phyloP scores from a whole-genome alignment of 1,140 invertebrate species.

The Diabrotica virgifera region DNA sequence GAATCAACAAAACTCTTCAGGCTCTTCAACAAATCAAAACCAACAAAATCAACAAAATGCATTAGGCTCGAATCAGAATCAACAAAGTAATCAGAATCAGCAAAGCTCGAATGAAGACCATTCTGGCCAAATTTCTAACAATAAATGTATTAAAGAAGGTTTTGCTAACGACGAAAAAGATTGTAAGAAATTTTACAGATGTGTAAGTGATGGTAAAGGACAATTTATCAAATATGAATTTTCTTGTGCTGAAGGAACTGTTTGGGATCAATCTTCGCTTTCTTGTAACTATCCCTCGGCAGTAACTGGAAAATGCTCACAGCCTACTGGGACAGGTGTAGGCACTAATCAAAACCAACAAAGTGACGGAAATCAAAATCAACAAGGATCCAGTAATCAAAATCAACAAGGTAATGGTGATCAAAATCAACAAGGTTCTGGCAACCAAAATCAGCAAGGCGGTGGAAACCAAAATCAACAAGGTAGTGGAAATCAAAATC shows the following conservation, averaged over 20 bases:
- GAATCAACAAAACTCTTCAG: slow-evolving; percentile 17
- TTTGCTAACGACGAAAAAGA: slow-evolving; percentile 52
- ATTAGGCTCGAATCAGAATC: slow-evolving; percentile 25
- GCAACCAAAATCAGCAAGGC: slow-evolving; percentile 13
- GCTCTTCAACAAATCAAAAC: slow-evolving; percentile 10
- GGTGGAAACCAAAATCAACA: slow-evolving; percentile 17
- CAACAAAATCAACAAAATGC: slow-evolving; percentile 8
- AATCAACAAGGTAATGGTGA: slow-evolving; percentile 24
- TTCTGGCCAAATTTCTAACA: background rate
- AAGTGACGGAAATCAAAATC: slow-evolving; percentile 12
- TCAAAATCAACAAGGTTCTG: slow-evolving; percentile 35
- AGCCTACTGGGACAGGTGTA: background rate
- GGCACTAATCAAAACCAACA: slow-evolving; percentile 9
- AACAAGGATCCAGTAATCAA: slow-evolving; percentile 13
- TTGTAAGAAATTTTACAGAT: slow-evolving; percentile 69
- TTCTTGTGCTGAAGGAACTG: slow-evolving; percentile 61
- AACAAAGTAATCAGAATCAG: slow-evolving; percentile 22
- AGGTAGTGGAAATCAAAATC: slow-evolving; percentile 19
- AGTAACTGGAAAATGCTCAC: slow-evolving; percentile 31
- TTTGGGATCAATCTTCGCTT: slow-evolving; percentile 56
- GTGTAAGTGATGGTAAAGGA: slow-evolving; percentile 56
- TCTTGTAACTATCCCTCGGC: slow-evolving; percentile 61
- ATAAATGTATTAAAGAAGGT: slow-evolving; percentile 56
- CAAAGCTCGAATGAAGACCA: slow-evolving; percentile 19
- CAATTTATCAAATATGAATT: slow-evolving; percentile 58